Base-by-base conservation (phyloP, 1,140 invertebrate species). In the Euwallacea similis region DNA sequence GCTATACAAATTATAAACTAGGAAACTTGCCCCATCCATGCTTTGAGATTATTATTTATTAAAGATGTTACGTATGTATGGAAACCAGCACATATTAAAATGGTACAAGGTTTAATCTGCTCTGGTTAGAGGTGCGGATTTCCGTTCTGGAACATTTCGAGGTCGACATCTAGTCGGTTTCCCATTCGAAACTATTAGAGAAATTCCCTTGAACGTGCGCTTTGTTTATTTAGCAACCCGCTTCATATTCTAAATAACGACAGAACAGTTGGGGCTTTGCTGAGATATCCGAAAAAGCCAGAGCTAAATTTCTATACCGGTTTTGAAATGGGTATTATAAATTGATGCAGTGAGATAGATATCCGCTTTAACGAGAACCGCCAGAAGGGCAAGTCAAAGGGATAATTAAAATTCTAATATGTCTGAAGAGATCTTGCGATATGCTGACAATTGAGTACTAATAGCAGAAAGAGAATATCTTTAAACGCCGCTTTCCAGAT, bases 141-240 rank as follows among this genome's bases (percentile, higher is more conserved):
- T 66, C 46, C 54, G 42, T 47, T 33, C 33, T 61, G 11, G 44
- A 68, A 47, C 42, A 59, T 59, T 68, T 60, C 60, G 42, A 60
- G 66, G 66, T 60, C n/a, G 56, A 46, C 56, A 21, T 60, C 16
- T 10, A 33, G 21, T 33, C 21, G 21, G 21, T 33, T 33, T 7
- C 56, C 66, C 55, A 68, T 68, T 68, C 56, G 56, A 68, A 68
- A 68, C 42, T 68, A 68, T 68, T 68, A 68, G 44, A 68, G 55
- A 60, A 50, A 68, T 68, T 68, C 66, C 55, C 66, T 68, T 68
- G 66, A 60, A 68, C 64, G 55, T 68, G 60, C 56, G 56, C 55
- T 60, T 59, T 68, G 55, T 68, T 68, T 68, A 68, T 68, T 59
- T 68, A 60, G 56, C 15, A 60, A 56, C 55, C 66, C 66, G 43